Evolutionary conservation across 2,888 invertebrate genomes (phyloP), one percentile per base, ranked within the genome.

Genomic region (Beris morrisii): DNA sequence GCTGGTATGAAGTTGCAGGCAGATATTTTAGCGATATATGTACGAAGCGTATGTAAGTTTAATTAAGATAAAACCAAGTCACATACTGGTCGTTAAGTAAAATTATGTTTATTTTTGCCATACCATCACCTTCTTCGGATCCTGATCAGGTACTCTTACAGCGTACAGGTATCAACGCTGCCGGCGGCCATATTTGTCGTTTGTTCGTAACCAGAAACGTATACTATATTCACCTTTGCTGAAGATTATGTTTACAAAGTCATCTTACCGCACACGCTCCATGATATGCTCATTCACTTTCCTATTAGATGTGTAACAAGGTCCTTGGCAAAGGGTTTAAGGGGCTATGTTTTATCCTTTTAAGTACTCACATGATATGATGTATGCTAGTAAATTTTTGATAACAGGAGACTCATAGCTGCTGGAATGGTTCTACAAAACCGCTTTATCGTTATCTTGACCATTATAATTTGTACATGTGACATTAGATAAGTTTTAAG

Each of bases 51-150:
- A 65, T 65, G 65, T 57, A 59, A 66, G 61, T 56, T 67, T 67
- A 67, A 67, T 67, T 67, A 67, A 67, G 66, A 67, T 67, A 63
- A 67, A 67, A 55, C 66, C 66, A 67, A 67, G 67, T 67, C 67
- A 67, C 67, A 67, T 67, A 64, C 64, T 64, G 67, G 64, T 56
- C 67, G 64, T 67, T 67, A 67, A 67, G 53, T 50, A 67, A 67
- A 67, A 67, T 67, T 64, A 67, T 67, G 67, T 67, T 67, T 67
- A 67, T 58, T 67, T 67, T 64, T 57, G 64, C 52, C 63, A 53
- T 55, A 56, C 46, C 63, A 55, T 55, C 61, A 56, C 55, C 38
- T 7, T 38, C 38, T 9, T 38, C 9, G 38, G 38, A 38, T 38
- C 38, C 5, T 5, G 38, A 9, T 7, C 9, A 38, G 38, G 38